Base-by-base conservation (phyloP, 1,140 invertebrate species). In the Lithobius niger region DNA sequence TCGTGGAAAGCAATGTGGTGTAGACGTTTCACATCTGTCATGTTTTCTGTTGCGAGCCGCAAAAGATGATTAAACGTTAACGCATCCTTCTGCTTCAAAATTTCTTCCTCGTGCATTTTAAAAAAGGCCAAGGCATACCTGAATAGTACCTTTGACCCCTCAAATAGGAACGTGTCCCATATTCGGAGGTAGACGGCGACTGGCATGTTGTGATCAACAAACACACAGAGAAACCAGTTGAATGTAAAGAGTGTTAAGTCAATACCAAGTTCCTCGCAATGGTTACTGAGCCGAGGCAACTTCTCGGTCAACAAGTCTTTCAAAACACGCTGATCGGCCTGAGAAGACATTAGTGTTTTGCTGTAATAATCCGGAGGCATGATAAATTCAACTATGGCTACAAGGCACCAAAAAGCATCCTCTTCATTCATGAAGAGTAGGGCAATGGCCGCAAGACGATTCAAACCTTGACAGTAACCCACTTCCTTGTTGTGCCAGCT, bases 211-310 rank as follows among this genome's bases (percentile, higher is more conserved):
- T n/a, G n/a, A 60, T 79, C 77, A 18, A 79, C 74, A 67, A 77
- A 79, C n/a, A 78, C 60, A 18, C 78, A 79, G 4, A 79, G 62
- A 65, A 79, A 79, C 77, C 77, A 79, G 62, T 74, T 76, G 57
- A 79, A 76, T 3, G 76, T 75, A 63, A 76, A 77, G 10, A 79
- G 63, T 1, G 74, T 70, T 22, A 77, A 56, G 61, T 79, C 77
- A 15, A 78, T 70, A 22, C 69, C 67, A 51, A 74, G 59, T 19
- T 62, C 53, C 18, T 74, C 71, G 27, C 79, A 64, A 60, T 79
- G 76, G n/a, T 52, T 22, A 53, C 67, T 49, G 3, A 79, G 58
- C 16, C 65, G 61, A 2, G 77, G 77, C 43, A 79, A 57, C 60
- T 79, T 79, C 22, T 78, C 75, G n/a, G 66, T 59, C 4, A 79